A percentile compares a stretch with the other conserved stretches of the same genome.
Conservation (phyloP, 1,140 invertebrate genomes). For the Zaprionus nigranus region DNA sequence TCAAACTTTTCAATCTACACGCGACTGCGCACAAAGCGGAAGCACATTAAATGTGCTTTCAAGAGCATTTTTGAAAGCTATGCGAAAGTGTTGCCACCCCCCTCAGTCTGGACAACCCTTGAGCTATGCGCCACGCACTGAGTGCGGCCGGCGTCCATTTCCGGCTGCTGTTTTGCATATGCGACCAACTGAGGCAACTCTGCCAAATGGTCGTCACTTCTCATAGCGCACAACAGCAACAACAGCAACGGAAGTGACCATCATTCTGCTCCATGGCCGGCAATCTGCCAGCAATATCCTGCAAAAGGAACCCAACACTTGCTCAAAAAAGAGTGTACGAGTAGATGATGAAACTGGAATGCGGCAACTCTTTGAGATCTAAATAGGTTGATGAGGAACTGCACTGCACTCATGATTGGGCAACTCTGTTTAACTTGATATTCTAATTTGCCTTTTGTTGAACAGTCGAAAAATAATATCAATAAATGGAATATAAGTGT, state of each 20-base stretch:
- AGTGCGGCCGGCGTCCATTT: slow-evolving; percentile 44
- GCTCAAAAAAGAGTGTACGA: no score
- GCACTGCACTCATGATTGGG: no score
- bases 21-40: slow-evolving; percentile 58
- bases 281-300: slow-evolving; percentile 68
- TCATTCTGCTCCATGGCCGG: slow-evolving; percentile 33
- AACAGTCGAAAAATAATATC: no score
- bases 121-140: slow-evolving; percentile 17
- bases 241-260: slow-evolving; percentile 25
- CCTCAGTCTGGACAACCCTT: slow-evolving; percentile 2
- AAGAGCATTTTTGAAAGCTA: slow-evolving; percentile 48
- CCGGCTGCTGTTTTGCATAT: slow-evolving; percentile 23
- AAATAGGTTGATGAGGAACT: no score
- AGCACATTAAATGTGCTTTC: slow-evolving; percentile 50
- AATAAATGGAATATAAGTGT: no score
- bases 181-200: slow-evolving; percentile 15
- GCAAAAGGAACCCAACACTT: slow-evolving; percentile 8
- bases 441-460: no score
- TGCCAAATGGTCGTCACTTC: slow-evolving; percentile 20
- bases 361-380: no score
- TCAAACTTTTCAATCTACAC: slow-evolving; percentile 22
- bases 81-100: slow-evolving; percentile 42
- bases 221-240: neutral
- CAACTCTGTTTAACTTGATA: no score
- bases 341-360: no score